Conservation (phyloP, 1,140 invertebrate species). For the Drosophila kohkoa region DNA sequence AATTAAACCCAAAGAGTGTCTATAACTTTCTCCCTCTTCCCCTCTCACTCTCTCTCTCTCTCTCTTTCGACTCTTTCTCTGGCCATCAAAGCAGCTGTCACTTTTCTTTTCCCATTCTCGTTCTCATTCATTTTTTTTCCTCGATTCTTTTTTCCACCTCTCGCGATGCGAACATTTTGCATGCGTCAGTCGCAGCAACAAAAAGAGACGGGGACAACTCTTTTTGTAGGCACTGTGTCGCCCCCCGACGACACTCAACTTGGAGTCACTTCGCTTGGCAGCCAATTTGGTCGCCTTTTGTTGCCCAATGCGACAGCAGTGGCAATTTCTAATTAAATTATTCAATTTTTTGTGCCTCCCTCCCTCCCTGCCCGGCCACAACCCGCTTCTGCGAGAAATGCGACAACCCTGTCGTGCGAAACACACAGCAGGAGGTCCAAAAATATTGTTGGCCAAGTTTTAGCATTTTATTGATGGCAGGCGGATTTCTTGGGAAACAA, state of each 20-base stretch:
- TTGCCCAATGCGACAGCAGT: conserved; percentile 79
- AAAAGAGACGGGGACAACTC: conserved; percentile 57
- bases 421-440: conserved; percentile 15
- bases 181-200: conserved; percentile 67
- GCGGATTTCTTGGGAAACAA: conserved; percentile 11
- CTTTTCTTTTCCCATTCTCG: conserved; percentile 34
- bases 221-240: conserved; percentile 40
- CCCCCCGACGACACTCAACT: neutral
- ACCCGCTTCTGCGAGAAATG: neutral
- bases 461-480: conserved; percentile 64
- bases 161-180: conserved; percentile 66
- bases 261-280: conserved; percentile 37
- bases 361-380: neutral
- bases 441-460: conserved; percentile 60
- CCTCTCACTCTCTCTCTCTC: neutral
- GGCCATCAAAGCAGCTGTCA: conserved; percentile 63
- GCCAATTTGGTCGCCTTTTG: conserved; percentile 79
- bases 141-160: conserved; percentile 14
- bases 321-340: conserved; percentile 83
- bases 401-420: conserved; percentile 23
- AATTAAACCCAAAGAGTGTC: conserved; percentile 73
- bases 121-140: neutral
- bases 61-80: conserved; percentile 1
- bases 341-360: conserved; percentile 59
- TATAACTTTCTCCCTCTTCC: conserved; percentile 20